Conservation (phyloP, 2,888 invertebrate species). For the Linhomoeus sp. region DNA sequence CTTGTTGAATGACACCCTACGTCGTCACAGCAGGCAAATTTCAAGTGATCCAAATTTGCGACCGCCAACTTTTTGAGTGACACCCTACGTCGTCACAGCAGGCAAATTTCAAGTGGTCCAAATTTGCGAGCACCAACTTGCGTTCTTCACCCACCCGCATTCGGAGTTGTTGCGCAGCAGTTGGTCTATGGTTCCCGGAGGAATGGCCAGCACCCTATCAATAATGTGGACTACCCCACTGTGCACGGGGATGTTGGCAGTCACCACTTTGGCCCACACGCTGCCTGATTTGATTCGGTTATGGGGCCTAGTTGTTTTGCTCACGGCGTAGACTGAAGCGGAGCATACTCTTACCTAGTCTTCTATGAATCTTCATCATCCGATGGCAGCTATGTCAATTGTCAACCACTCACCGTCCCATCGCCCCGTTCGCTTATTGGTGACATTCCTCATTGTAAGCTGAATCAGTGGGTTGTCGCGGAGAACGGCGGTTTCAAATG, state of each 20-base stretch:
- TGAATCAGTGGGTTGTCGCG: slow-evolving; percentile 27
- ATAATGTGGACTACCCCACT: slow-evolving; percentile 28
- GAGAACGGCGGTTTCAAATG: slow-evolving; percentile 25
- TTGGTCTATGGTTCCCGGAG: slow-evolving; percentile 25
- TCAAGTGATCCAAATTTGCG: too few species aligned
- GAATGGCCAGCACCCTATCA: slow-evolving; percentile 26
- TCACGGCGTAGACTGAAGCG: slow-evolving; percentile 23
- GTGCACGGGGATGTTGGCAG: slow-evolving; percentile 27
- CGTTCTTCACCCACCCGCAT: slow-evolving; percentile 1
- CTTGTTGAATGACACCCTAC: neutral
- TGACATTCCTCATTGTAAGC: slow-evolving; percentile 24
- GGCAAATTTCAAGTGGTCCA: too few species aligned
- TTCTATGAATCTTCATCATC: too few species aligned
- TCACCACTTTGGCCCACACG: slow-evolving; percentile 27
- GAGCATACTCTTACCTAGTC: neutral
- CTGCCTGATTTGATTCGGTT: slow-evolving; percentile 24
- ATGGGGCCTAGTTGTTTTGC: slow-evolving; percentile 26
- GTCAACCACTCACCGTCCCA: slow-evolving; percentile 16
- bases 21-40: too few species aligned
- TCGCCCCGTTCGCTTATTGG: slow-evolving; percentile 23
- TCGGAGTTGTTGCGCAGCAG: slow-evolving; percentile 1
- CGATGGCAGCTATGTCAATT: neutral
- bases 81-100: too few species aligned
- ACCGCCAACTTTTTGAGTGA: neutral
- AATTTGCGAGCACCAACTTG: too few species aligned